Evolutionary conservation across 2,113 vertebrate genomes (phyloP), one percentile per base, ranked within the genome.

Genomic region (Hylia prasina): DNA sequence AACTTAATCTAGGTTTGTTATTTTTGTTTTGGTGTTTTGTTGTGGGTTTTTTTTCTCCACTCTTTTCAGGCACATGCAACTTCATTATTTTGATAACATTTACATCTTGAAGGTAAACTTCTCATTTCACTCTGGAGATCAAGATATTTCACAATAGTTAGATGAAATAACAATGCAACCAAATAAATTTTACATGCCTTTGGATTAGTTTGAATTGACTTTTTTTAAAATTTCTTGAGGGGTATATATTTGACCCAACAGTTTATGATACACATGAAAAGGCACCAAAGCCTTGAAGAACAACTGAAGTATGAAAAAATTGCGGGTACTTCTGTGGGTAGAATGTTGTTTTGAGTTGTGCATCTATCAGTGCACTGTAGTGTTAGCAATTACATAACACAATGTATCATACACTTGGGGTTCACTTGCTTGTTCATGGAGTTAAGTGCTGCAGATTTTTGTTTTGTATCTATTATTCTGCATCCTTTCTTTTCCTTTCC

Each of bases 21-120:
- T 2, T 48, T 39, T 60, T 19, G 1, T 27, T 47, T 39, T 4
- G 10, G 8, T 11, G 1, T 1, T 10, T 51, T 51, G 7, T 21
- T 28, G 50, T 48, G 14, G 47, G 8, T 24, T 4, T 16, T 53
- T 54, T 19, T 13, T n/a, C n/a, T n/a, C n/a, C 5, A 4, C 7
- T 39, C 28, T 40, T 1, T 4, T 18, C 14, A 72, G 15, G 15
- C 9, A 21, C 10, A 11, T 12, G 3, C 35, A 82, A 28, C 16
- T 37, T 65, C 27, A 21, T 16, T 70, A 54, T 83, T 86, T 90
- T 53, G 24, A 19, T 6, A 75, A 3, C 8, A 44, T 63, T 81
- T 77, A 24, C 13, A 48, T 58, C 18, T 79, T 76, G n/a, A 65
- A 65, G 13, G 14, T 42, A 77, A 33, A 65, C 10, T 76, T 81